Percentiles rank a stretch among this genome's conserved stretches.
phyloP scores from a whole-genome alignment of 92 coral and sea anemone species.

The Heteractis magnifica region DNA sequence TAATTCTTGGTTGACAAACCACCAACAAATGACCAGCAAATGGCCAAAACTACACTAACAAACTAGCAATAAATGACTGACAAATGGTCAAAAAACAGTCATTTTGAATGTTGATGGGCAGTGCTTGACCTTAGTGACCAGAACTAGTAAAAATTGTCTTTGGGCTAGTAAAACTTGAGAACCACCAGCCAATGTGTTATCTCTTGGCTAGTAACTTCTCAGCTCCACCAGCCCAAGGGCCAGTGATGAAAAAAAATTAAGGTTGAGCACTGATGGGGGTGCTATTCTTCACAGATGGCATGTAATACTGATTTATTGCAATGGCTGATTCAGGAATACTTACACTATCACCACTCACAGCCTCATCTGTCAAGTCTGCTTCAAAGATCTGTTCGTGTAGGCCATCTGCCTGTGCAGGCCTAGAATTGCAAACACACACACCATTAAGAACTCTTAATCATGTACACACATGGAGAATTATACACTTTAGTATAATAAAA shows the following conservation, averaged over 20 bases:
- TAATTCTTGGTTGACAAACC: too few species aligned
- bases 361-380: constrained; percentile 73
- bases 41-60: too few species aligned
- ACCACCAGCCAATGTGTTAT: too few species aligned
- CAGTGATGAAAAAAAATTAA: neutral
- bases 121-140: too few species aligned
- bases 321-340: neutral
- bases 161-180: too few species aligned
- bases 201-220: too few species aligned
- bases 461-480: neutral
- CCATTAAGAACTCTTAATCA: neutral
- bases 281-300: neutral
- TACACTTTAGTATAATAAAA: too few species aligned
- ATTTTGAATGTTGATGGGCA: too few species aligned
- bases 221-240: neutral
- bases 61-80: too few species aligned
- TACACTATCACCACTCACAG: constrained; percentile 59
- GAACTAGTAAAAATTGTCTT: too few species aligned
- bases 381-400: constrained; percentile 78
- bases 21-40: too few species aligned
- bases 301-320: neutral
- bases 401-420: constrained; percentile 68
- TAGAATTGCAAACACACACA: constrained; percentile 10
- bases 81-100: too few species aligned
- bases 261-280: neutral